Evolutionary conservation across 2,888 invertebrate species (phyloP).

Genomic region (Xylocampa areola): DNA sequence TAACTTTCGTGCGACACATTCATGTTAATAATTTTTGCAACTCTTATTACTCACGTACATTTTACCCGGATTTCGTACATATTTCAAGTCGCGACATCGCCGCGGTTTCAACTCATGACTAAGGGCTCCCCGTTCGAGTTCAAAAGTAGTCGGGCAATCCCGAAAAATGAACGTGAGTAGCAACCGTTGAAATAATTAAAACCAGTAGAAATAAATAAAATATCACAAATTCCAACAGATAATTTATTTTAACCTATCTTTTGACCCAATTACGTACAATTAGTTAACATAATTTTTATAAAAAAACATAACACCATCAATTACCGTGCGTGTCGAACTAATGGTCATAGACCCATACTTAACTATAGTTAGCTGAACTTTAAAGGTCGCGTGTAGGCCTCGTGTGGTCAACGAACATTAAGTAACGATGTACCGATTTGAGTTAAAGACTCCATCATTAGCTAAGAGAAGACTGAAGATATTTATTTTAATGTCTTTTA

Average conservation of each 20-base stretch:
- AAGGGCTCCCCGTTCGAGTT: too few relatives aligned
- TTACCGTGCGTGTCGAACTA: constrained; percentile 19
- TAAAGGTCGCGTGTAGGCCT: constrained; percentile 25
- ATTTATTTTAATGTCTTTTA: neutral
- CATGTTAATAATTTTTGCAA: too few relatives aligned
- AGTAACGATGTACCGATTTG: constrained; percentile 15
- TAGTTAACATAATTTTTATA: neutral
- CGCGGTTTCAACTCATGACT: too few relatives aligned
- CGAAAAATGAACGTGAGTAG: too few relatives aligned
- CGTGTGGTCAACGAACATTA: constrained; percentile 12
- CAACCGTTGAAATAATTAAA: too few relatives aligned
- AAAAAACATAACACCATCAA: constrained; percentile 26
- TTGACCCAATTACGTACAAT: neutral
- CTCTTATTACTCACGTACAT: too few relatives aligned
- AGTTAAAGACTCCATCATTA: neutral
- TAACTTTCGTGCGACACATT: too few relatives aligned
- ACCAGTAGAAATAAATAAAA: too few relatives aligned
- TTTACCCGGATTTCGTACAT: too few relatives aligned
- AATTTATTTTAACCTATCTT: neutral
- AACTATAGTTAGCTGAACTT: constrained; percentile 34
- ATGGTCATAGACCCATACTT: constrained; percentile 4
- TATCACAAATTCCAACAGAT: too few relatives aligned
- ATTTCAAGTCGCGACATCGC: too few relatives aligned
- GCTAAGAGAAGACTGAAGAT: neutral
- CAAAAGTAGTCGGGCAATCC: too few relatives aligned